Base-by-base conservation (phyloP, 35 echinoderm and acorn worm genomes). In the Acanthaster planci region DNA sequence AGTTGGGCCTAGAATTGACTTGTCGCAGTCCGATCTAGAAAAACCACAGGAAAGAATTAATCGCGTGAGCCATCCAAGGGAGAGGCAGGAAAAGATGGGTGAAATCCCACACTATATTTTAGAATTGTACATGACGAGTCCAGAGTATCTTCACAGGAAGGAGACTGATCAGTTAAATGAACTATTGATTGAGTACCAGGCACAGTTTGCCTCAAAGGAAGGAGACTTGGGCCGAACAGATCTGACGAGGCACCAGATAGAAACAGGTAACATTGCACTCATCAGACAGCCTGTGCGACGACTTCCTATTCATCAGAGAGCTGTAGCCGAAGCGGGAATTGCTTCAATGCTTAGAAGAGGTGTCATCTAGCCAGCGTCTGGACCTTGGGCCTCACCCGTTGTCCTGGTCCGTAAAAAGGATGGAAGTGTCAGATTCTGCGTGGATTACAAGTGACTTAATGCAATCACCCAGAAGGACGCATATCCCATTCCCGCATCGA, bases 391-490 rank as follows among this genome's bases (percentile, higher is more conserved):
- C 1, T 88, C 86, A 22, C 86, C 79, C n/a, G 36, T 93, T 31
- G 86, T 93, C 4, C 42, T 89, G 9, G 91, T 93, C 0, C n/a
- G 51, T 7, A 89, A 93, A 55, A 84, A 89, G 32, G 91, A 89
- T 44, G 79, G 86, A 1, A 79, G 40, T 21, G 78, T 52, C 0
- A 23, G 80, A 12, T 87, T 89, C 37, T 93, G 86, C 27, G 76
- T 93, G 0, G 85, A 93, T 39, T 93, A 93, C 47, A 42, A 86
- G 30, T 34, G 77, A 7, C 39, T 93, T 38, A 92, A 92, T 39
- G 59, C 22, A 15, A 44, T 84, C 7, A 92, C 90, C 18, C 76
- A 51, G 8, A 87, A 87, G 32, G 90, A 92, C 56, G 56, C 85
- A 4, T 92, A 83, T 27, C 90, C 84, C 0, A n/a, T 92, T 31